Conservation (phyloP, 2,113 vertebrate genomes). For the Arenaria interpres region DNA sequence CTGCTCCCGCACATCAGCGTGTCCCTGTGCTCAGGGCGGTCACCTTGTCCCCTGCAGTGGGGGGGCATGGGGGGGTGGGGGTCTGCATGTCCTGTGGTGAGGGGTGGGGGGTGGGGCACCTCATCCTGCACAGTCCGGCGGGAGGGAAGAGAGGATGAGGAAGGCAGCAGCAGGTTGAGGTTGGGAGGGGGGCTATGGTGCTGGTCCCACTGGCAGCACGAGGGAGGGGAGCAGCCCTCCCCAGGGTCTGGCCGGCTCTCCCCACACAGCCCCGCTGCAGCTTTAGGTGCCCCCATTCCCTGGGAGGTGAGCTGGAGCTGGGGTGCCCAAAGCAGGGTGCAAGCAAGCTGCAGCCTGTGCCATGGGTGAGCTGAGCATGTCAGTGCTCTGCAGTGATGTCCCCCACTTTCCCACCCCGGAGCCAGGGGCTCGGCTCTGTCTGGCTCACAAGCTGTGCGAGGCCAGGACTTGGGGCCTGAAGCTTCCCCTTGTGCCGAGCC, state of each 20-base stretch:
- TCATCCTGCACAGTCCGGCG: neutral
- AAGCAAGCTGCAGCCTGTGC: neutral
- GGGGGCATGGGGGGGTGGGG: neutral
- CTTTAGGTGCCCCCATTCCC: neutral
- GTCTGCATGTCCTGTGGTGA: neutral
- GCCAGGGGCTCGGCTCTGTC: neutral
- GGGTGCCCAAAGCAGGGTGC: too few species aligned
- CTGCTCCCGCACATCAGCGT: neutral
- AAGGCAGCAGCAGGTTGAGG: neutral
- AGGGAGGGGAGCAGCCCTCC: neutral
- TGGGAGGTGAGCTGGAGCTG: neutral
- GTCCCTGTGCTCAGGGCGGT: neutral
- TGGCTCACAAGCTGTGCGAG: neutral
- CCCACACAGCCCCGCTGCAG: accelerated
- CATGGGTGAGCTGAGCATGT: accelerated
- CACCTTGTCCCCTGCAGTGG: neutral
- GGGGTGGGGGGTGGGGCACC: accelerated
- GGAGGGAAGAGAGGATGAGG: neutral
- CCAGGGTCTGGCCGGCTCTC: neutral
- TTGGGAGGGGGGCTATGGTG: accelerated
- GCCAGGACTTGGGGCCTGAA: neutral
- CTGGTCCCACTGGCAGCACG: neutral
- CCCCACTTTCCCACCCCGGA: accelerated
- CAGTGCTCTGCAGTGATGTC: neutral
- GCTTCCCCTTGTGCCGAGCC: accelerated